Percentiles rank a stretch among this genome's conserved stretches.
These are phyloP conservation scores for Calvadosia cruxmelitensis DNA, from an alignment of 30 jellyfish, hydroid and myxozoan genomes.

Conservation along the genomic window DNA sequence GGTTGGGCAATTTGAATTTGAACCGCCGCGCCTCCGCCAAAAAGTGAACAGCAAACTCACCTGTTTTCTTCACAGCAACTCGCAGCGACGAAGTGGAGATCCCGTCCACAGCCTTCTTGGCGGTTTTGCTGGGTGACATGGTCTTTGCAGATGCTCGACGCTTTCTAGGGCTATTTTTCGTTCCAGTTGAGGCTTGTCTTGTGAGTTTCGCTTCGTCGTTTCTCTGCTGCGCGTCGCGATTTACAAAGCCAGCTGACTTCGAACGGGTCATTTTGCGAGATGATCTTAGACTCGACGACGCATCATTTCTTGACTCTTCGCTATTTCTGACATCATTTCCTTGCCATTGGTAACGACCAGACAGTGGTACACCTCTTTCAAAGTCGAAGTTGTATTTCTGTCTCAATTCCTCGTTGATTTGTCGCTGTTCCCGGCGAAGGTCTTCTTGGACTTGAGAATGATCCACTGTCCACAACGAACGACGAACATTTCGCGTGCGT, in stretches of 20 bases:
- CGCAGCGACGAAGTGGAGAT: too few species aligned
- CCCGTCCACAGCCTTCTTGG: too few species aligned
- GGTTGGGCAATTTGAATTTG: background rate
- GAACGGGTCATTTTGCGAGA: background rate
- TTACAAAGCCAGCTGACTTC: background rate
- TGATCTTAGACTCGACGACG: background rate
- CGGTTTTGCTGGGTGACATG: too few species aligned
- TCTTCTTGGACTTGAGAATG: slow-evolving; percentile 46
- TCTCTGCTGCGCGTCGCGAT: background rate
- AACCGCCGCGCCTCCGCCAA: background rate
- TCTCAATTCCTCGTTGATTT: slow-evolving; percentile 24
- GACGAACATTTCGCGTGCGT: slow-evolving; percentile 41
- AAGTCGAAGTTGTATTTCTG: slow-evolving; percentile 63
- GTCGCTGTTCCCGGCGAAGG: slow-evolving; percentile 41
- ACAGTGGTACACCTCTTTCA: slow-evolving; percentile 45
- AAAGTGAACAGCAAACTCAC: background rate
- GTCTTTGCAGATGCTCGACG: too few species aligned
- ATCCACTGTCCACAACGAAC: slow-evolving; percentile 59
- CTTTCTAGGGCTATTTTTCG: too few species aligned
- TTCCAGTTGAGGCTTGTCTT: too few species aligned
- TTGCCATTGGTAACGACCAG: slow-evolving; percentile 64
- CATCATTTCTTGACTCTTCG: too few species aligned
- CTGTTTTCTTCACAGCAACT: background rate
- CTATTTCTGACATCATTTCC: background rate
- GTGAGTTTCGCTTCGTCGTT: too few species aligned